Base-by-base conservation (phyloP, 2,888 invertebrate genomes). In the Epinotia bilunana region DNA sequence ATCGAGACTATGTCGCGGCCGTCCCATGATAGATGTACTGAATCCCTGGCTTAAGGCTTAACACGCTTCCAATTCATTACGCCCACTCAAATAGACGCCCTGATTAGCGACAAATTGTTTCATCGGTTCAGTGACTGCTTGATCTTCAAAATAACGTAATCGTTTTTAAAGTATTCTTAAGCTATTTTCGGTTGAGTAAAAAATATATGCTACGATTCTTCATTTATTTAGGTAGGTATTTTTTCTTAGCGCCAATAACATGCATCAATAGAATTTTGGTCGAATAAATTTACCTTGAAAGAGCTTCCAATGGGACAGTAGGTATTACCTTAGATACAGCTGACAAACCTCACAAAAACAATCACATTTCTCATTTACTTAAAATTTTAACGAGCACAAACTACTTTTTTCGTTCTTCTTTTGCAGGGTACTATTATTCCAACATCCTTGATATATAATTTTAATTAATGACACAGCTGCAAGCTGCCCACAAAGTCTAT, bases 51-150 rank as follows among this genome's bases (percentile, higher is more conserved):
- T 33, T 33, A 33, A 33, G 7, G 9, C 39, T 7, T 39, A 39
- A 39, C 53, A 7, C 53, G 53, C 7, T 53, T 53, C 53, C 53
- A 53, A 53, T n/a, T 49, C 13, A n/a, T 16, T 53, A n/a, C 16
- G 53, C n/a, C n/a, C 4, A 53, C n/a, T 53, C n/a, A 53, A 53
- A 53, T 53, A 53, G 13, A 53, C 53, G 6, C 7, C 53, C n/a
- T 53, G 53, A 53, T n/a, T 53, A 53, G 53, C 53, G 53, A n/a
- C 53, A 53, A 53, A 53, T 53, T 53, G 53, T 53, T 53, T 53
- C 53, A 53, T 53, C 53, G 53, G 53, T 53, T 53, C 53, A n/a
- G 53, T 53, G 53, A 53, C 53, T n/a, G n/a, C 16, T 53, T 53
- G 53, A 7, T 53, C 16, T 49, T 49, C 53, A 53, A 53, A 53